Evolutionary conservation across 1,140 invertebrate genomes (phyloP), one percentile per base, ranked within the genome.

Genomic region (Asobara japonica): DNA sequence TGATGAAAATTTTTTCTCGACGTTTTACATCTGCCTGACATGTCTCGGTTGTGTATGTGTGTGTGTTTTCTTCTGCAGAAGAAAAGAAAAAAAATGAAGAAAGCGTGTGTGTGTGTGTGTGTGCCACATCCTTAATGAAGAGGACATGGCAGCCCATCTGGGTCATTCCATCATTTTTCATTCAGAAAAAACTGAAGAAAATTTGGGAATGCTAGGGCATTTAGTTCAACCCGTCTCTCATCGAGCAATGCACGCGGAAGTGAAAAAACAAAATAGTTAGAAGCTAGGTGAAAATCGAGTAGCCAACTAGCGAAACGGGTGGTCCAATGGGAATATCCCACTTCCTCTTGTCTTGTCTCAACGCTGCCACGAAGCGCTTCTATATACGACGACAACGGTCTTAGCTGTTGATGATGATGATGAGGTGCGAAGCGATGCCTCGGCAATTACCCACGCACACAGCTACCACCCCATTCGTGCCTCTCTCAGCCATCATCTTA

Each of bases 391-490:
- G 84, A 82, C 80, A 80, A 81, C 83, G 79, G 80, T 48, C 78
- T 78, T 75, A 74, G 78, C 80, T 79, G 84, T 83, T 85, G 83
- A 86, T 86, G 85, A 87, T 83, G 85, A 87, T 87, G 85, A 87
- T 87, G 86, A 87, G 86, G 86, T 87, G 86, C 83, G 84, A 87
- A 87, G 86, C 86, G 84, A 87, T 80, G 83, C 79, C 82, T 73
- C 74, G 84, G 84, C 84, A 87, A 87, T 86, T 85, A 86, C 79
- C 84, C 62, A 75, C 60, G 60, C 51, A 30, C 45, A 38, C 30
- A 72, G 18, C 74, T 66, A 75, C 69, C 56, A 64, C 65, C 11
- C 20, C 31, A 31, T 41, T 75, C 38, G 60, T 41, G 36, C 29
- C 27, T 65, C 51, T 25, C 29, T 66, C 65, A 27, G n/a, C 67